Evolutionary conservation across 2,113 vertebrate species (phyloP), one percentile per base, ranked within the genome.

Genomic region (Siniperca chuatsi): DNA sequence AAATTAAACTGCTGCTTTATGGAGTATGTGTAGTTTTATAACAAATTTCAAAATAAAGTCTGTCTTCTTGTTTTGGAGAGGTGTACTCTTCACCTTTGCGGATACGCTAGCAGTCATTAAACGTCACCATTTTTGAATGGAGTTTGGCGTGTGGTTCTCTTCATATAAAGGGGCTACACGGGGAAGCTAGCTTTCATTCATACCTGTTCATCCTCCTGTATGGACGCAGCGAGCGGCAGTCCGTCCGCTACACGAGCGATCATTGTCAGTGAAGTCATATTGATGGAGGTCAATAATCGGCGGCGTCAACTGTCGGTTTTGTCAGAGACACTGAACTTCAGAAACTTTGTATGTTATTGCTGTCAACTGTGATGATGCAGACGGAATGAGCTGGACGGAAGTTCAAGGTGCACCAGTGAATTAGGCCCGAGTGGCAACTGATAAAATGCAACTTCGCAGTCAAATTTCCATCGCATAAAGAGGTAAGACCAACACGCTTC

Each of bases 161-260:
- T 18, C 4, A 4, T 9, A 10, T 2, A 37, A 0, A 16, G 54
- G 42, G 54, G 42, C 23, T 50, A 29, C 0, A 1, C 0, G 9
- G 37, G 6, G 23, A n/a, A 58, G 54, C 65, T 62, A 61, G 60
- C 25, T 35, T 7, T 85, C 79, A 74, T 79, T 86, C 77, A 66
- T 72, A 94, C 98, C 97, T 98, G 97, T 66, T 99, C 98, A 35
- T 98, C 97, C 84, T 99, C 98, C 86, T 99, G 97, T 90, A 99
- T 97, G 23, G 98, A 99, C 10, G 98, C 98, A 15, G 97, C 97
- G 57, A 99, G 94, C 13, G 97, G 97, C 1, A 99, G 95, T 61
- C 98, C 98, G 84, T 99, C 98, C 80, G 96, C 95, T 87, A 99
- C 95, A 0, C 98, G 97, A n/a, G 97, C 97, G 88, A 99, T 97